These are phyloP conservation scores for Drosophila fungiperda DNA, from an alignment of 2,888 invertebrate species.

Conservation along the genomic window DNA sequence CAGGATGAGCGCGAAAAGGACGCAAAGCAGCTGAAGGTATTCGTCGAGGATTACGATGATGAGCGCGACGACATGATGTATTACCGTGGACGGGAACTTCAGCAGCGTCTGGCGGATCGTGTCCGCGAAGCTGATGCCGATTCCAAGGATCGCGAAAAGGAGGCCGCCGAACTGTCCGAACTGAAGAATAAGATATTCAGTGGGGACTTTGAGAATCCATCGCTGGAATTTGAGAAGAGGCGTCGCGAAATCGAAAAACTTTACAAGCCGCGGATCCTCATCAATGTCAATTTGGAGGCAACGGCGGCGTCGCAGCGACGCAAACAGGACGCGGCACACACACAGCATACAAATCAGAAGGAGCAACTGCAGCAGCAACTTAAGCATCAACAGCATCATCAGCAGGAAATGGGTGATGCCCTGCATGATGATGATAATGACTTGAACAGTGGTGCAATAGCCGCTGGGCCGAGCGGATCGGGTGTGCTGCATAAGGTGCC, in stretches of 20 bases:
- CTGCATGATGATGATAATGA: conserved; percentile 20
- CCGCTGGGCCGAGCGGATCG: background rate
- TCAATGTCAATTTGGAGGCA: conserved; percentile 88
- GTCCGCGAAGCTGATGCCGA: conserved; percentile 97
- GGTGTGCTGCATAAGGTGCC: conserved; percentile 20
- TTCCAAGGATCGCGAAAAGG: conserved; percentile 94
- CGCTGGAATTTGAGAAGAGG: conserved; percentile 89
- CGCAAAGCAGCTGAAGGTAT: conserved; percentile 97
- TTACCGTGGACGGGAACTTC: conserved; percentile 94
- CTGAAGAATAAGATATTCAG: conserved; percentile 91
- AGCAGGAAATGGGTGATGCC: conserved; percentile 85
- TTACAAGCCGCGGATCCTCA: conserved; percentile 93
- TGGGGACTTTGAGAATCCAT: conserved; percentile 88
- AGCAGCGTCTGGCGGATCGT: conserved; percentile 95
- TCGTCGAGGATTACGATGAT: conserved; percentile 99
- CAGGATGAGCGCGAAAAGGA: conserved; percentile 95
- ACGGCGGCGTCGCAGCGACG: conserved; percentile 87
- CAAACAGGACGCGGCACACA: conserved; percentile 86
- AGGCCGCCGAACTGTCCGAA: conserved; percentile 94
- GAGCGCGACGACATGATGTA: conserved; percentile 98
- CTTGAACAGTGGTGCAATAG: conserved; percentile 22
- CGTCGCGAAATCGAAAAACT: conserved; percentile 92
- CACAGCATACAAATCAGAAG: conserved; percentile 2
- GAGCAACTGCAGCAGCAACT: conserved; percentile 10
- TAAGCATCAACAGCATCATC: conserved; percentile 34